Percentiles rank a stretch among this genome's conserved stretches.
Conservation (phyloP, 2,888 invertebrate species). For the Cheilosia variabilis region DNA sequence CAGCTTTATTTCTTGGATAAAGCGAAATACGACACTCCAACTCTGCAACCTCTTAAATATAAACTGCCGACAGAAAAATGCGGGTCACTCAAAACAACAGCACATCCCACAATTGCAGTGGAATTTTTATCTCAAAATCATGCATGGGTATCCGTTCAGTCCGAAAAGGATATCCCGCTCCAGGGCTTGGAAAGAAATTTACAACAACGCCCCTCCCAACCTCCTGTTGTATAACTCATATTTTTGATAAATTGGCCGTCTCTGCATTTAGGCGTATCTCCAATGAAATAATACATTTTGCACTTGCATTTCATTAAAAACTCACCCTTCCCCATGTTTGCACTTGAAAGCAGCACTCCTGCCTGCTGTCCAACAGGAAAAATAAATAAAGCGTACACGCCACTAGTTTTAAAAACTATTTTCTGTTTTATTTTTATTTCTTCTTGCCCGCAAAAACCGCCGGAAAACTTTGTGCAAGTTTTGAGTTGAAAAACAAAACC, state of each 20-base stretch:
- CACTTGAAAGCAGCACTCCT: slow-evolving; percentile 16
- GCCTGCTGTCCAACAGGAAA: slow-evolving; percentile 6
- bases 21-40: too few species aligned
- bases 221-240: not conserved
- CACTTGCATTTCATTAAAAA: slow-evolving; percentile 28
- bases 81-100: too few species aligned
- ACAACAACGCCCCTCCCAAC: not conserved
- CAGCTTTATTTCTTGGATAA: too few species aligned
- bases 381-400: slow-evolving; percentile 40
- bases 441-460: slow-evolving; percentile 26
- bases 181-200: not conserved
- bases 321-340: not conserved
- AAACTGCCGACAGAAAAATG: too few species aligned
- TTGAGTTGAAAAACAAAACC: not conserved
- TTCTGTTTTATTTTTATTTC: not conserved
- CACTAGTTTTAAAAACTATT: slow-evolving; percentile 47
- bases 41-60: too few species aligned
- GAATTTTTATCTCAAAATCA: not conserved
- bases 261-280: not conserved
- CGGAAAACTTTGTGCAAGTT: slow-evolving; percentile 13
- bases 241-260: not conserved
- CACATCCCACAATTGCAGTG: too few species aligned
- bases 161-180: not conserved
- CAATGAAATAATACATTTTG: not conserved
- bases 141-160: not conserved